Evolutionary conservation across 2,888 invertebrate species (phyloP), one percentile per base, ranked within the genome.

Genomic region (Drosophila lacicola): DNA sequence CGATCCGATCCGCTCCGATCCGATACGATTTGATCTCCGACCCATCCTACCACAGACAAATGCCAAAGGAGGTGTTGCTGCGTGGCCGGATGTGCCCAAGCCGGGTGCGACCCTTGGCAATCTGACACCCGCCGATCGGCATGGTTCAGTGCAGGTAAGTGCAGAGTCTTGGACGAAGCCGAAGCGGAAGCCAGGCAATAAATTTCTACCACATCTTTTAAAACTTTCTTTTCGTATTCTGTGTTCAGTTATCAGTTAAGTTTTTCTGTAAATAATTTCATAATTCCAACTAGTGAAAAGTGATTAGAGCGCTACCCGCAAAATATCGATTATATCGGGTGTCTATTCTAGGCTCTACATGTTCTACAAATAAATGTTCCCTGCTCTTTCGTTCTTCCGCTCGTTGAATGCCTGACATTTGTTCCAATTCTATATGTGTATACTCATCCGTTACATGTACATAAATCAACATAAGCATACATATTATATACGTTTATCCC

Each of bases 111-210:
- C 95, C 84, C 94, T 96, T 88, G 97, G 96, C 91, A 96, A 97
- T 93, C 95, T 97, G 92, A 97, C 97, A 89, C 97, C 98, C 89
- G 98, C 98, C 87, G 98, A 98, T 94, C 95, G 98, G 93, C 98
- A 98, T 93, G 98, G 98, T 93, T 98, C 98, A 91, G 98, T 98
- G 90, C 98, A 98, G 96, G 97, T 97, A 94, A 91, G 94, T 94
- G 67, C 65, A 69, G 79, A 70, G 80, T 69, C 55, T n/a, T 63
- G 45, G 29, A 47, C 51, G 39, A 62, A 45, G 70, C 73, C 66
- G 54, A 54, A 56, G 62, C 74, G 46, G 54, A 54, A 47, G 71
- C 70, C 44, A 54, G 62, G 75, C 73, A 39, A 63, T 9, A 33
- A 55, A 42, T 50, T 57, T 68, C 25, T 54, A 53, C 41, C 56